Evolutionary conservation across 2,113 vertebrate genomes (phyloP).

Genomic region (Phodopus roborovskii): DNA sequence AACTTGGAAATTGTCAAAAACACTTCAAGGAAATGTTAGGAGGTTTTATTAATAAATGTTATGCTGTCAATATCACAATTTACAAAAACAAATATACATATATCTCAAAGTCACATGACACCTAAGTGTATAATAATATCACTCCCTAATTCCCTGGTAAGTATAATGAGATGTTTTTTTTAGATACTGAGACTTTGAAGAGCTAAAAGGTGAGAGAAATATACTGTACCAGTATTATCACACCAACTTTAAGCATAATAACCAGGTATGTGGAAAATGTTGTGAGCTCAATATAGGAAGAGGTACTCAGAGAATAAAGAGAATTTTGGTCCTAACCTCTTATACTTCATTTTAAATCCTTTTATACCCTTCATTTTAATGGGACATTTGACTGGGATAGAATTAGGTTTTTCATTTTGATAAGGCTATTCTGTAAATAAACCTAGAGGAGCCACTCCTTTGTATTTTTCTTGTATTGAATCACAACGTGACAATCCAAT

Average conservation of each 20-base stretch:
- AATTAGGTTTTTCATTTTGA: background rate
- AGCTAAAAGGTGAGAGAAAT: background rate
- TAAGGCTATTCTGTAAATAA: background rate
- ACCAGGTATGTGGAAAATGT: background rate
- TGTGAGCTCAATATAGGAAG: background rate
- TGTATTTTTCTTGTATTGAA: background rate
- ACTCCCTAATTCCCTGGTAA: background rate
- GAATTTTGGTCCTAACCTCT: background rate
- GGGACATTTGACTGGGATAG: background rate
- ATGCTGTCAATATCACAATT: background rate
- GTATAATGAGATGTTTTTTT: background rate
- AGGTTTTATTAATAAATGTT: background rate
- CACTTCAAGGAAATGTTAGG: background rate
- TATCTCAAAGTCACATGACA: background rate
- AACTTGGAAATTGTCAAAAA: background rate
- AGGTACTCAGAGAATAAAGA: background rate
- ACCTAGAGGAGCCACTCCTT: background rate
- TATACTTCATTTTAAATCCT: background rate
- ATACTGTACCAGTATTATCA: background rate
- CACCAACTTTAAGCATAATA: background rate
- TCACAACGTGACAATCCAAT: background rate
- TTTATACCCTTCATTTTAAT: background rate
- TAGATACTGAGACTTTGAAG: background rate
- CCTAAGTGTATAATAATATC: rapidly evolving
- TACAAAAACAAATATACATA: background rate